phyloP scores from a whole-genome alignment of 2,888 invertebrate species.

The Polyommatus iphigenia region DNA sequence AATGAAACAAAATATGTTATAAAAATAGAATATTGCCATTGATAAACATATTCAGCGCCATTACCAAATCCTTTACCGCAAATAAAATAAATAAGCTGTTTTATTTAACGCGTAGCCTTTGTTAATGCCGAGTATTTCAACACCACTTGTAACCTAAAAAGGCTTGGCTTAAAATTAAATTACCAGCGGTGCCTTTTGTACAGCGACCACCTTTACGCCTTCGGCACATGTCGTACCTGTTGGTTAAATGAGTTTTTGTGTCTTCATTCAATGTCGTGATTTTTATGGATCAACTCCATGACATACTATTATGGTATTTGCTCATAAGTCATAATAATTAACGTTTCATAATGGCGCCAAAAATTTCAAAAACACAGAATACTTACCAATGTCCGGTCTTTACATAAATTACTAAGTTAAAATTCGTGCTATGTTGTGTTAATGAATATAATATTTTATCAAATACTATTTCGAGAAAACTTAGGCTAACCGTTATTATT shows the following conservation, averaged over 20 bases:
- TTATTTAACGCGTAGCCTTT: slow-evolving; percentile 70
- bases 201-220: slow-evolving; percentile 97
- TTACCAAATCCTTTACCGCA: slow-evolving; percentile 78
- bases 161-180: slow-evolving; percentile 74
- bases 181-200: slow-evolving; percentile 99
- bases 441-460: neutral
- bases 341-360: slow-evolving; percentile 67
- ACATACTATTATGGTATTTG: slow-evolving; percentile 32
- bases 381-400: neutral
- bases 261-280: slow-evolving; percentile 53
- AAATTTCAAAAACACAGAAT: slow-evolving; percentile 41
- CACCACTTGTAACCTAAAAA: slow-evolving; percentile 61
- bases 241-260: slow-evolving; percentile 72
- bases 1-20: slow-evolving; percentile 12
- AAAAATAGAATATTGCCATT: slow-evolving; percentile 43
- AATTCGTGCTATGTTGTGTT: too few relatives aligned
- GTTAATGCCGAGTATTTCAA: slow-evolving; percentile 69
- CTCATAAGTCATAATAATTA: too few relatives aligned
- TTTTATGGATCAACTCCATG: slow-evolving; percentile 43
- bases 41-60: slow-evolving; percentile 71
- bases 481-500: neutral
- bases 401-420: neutral
- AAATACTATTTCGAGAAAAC: neutral
- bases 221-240: slow-evolving; percentile 99
- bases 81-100: slow-evolving; percentile 70